Conservation (phyloP, 35 echinoderm and acorn worm genomes). For the Ophioderma brevispina region DNA sequence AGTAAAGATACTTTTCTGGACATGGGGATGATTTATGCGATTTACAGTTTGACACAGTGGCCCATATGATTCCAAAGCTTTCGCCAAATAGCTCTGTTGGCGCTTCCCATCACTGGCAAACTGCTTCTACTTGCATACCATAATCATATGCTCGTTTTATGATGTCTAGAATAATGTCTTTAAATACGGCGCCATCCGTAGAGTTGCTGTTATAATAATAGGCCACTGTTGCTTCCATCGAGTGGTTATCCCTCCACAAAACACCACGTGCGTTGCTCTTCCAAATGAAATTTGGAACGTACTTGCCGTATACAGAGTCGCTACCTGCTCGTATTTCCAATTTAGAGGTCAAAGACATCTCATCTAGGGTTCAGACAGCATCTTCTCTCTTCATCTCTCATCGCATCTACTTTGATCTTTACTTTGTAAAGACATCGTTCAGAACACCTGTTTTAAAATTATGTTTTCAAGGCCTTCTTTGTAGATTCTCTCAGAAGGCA, state of each 20-base stretch:
- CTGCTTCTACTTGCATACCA: slow-evolving; percentile 30
- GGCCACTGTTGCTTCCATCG: slow-evolving; percentile 50
- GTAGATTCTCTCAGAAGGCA: background rate
- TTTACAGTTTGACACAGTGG: background rate
- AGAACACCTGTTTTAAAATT: background rate
- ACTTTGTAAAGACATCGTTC: background rate
- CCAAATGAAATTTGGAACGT: background rate
- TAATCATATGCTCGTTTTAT: background rate
- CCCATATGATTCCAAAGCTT: slow-evolving; percentile 27
- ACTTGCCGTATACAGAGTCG: background rate
- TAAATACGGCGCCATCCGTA: slow-evolving; percentile 12
- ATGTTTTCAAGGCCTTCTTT: background rate
- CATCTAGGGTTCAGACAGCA: slow-evolving; percentile 32
- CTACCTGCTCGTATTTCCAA: slow-evolving; percentile 32
- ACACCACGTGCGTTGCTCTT: slow-evolving; percentile 43
- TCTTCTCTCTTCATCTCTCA: slow-evolving; percentile 1
- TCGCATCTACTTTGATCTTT: slow-evolving; percentile 6
- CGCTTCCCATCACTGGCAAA: slow-evolving; percentile 61
- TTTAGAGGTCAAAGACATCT: slow-evolving; percentile 41
- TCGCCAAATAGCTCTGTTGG: slow-evolving; percentile 57
- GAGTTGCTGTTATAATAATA: slow-evolving; percentile 28
- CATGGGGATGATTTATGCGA: slow-evolving; percentile 20
- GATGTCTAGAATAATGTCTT: slow-evolving; percentile 13
- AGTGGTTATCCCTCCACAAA: slow-evolving; percentile 36
- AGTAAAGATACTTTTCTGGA: slow-evolving; percentile 6